Evolutionary conservation across 2,888 invertebrate species (phyloP).

Genomic region (Thymelicus acteon): DNA sequence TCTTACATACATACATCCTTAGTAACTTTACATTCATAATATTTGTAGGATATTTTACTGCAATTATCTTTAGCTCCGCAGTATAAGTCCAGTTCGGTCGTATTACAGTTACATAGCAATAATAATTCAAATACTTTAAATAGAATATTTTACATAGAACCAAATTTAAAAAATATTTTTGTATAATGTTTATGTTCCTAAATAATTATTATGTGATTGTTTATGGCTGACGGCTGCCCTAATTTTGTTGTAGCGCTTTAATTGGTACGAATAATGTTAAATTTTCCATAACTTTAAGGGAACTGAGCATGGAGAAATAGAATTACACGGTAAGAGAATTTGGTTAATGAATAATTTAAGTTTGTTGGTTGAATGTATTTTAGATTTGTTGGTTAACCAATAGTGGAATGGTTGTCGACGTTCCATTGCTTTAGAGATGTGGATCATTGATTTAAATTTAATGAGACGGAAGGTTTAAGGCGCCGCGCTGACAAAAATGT

Average conservation of each 20-base stretch:
- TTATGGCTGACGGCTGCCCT: constrained; percentile 46
- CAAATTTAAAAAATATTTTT: constrained; percentile 72
- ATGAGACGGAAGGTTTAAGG: constrained; percentile 28
- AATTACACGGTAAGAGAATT: constrained; percentile 16
- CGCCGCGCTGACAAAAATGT: background rate
- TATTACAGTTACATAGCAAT: constrained; percentile 35
- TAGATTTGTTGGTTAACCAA: constrained; percentile 2
- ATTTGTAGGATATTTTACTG: background rate
- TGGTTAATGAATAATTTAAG: constrained; percentile 17
- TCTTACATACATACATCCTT: too few relatives aligned
- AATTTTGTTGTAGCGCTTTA: constrained; percentile 40
- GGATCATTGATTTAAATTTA: constrained; percentile 24
- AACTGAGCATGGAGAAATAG: constrained; percentile 30
- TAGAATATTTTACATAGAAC: constrained; percentile 55
- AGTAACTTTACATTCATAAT: too few relatives aligned
- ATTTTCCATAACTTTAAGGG: constrained; percentile 28
- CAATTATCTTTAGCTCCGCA: background rate
- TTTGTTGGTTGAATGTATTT: constrained; percentile 10
- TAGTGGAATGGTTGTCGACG: constrained; percentile 8
- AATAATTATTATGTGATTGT: constrained; percentile 56
- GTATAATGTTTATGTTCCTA: constrained; percentile 72
- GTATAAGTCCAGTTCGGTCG: constrained; percentile 15
- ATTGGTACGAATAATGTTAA: constrained; percentile 24
- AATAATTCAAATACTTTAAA: constrained; percentile 41
- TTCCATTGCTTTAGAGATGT: background rate